Evolutionary conservation across 2,888 invertebrate genomes (phyloP).

Genomic region (Rhogogaster chlorosoma): DNA sequence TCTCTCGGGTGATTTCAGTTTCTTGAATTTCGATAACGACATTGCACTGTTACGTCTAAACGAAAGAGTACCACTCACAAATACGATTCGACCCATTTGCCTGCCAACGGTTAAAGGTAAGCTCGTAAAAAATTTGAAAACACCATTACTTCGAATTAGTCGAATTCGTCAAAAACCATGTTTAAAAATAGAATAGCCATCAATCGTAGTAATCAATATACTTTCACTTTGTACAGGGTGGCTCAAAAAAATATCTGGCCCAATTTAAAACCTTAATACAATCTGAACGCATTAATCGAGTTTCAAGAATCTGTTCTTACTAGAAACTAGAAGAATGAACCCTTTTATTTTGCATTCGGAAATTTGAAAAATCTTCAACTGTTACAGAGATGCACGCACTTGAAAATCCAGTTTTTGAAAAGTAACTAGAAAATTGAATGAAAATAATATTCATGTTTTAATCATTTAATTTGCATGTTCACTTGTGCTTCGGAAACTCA

Average conservation of each 20-base stretch:
- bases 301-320: not conserved
- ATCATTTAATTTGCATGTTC: not conserved
- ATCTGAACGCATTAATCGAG: not conserved
- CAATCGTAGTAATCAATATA: not conserved
- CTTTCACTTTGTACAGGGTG: too few relatives aligned
- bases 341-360: not conserved
- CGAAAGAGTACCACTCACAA: slow-evolving; percentile 88
- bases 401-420: not conserved
- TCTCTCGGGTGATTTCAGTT: slow-evolving; percentile 89
- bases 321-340: not conserved
- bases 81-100: slow-evolving; percentile 90
- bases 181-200: slow-evolving; percentile 8
- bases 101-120: slow-evolving; percentile 85
- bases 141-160: not conserved
- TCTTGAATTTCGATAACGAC: slow-evolving; percentile 93
- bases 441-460: not conserved
- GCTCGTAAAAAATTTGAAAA: slow-evolving; percentile 59
- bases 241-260: not conserved
- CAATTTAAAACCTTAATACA: not conserved
- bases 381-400: not conserved
- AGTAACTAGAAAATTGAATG: not conserved
- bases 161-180: not conserved
- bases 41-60: slow-evolving; percentile 91
- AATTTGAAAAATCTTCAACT: not conserved
- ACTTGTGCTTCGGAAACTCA: not conserved